Evolutionary conservation across 1,140 invertebrate species (phyloP).

Genomic region (Heliconius eleuchia): DNA sequence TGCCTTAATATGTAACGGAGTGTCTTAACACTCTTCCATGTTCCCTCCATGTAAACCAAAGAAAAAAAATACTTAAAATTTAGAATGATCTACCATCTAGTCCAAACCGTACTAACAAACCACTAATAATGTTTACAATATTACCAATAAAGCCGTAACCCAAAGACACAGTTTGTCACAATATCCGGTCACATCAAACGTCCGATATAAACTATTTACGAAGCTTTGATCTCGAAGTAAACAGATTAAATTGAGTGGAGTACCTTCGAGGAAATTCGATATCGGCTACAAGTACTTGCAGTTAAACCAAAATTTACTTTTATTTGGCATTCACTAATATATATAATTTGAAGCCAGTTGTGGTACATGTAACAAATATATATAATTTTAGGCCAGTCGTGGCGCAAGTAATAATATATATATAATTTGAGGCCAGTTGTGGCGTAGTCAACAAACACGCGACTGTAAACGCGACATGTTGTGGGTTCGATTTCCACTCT

Average conservation of each 20-base stretch:
- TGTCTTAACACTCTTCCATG: too few species aligned
- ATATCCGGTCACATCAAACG: slow-evolving; percentile 21
- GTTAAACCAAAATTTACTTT: background rate
- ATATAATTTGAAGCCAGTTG: too few species aligned
- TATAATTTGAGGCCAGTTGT: too few species aligned
- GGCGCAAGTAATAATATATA: too few species aligned
- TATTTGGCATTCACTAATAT: background rate
- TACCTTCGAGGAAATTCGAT: slow-evolving; percentile 12
- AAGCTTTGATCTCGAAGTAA: slow-evolving; percentile 17
- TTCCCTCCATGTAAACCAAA: too few species aligned
- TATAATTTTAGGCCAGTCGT: too few species aligned
- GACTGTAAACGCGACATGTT: too few species aligned
- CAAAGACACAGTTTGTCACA: slow-evolving; percentile 17
- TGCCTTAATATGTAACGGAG: too few species aligned
- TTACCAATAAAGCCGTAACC: slow-evolving; percentile 10
- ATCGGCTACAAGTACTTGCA: slow-evolving; percentile 2
- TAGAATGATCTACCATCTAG: background rate
- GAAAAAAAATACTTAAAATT: background rate
- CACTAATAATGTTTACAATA: slow-evolving; percentile 15
- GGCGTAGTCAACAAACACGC: too few species aligned
- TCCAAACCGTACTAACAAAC: background rate
- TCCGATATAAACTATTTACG: slow-evolving; percentile 18
- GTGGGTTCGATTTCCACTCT: too few species aligned
- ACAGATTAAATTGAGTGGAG: slow-evolving; percentile 17
- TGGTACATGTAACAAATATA: too few species aligned